A percentile compares a stretch with the other conserved stretches of the same genome.
Evolutionary conservation across 2,888 invertebrate genomes (phyloP).

Genomic region (Trachelus stipa): DNA sequence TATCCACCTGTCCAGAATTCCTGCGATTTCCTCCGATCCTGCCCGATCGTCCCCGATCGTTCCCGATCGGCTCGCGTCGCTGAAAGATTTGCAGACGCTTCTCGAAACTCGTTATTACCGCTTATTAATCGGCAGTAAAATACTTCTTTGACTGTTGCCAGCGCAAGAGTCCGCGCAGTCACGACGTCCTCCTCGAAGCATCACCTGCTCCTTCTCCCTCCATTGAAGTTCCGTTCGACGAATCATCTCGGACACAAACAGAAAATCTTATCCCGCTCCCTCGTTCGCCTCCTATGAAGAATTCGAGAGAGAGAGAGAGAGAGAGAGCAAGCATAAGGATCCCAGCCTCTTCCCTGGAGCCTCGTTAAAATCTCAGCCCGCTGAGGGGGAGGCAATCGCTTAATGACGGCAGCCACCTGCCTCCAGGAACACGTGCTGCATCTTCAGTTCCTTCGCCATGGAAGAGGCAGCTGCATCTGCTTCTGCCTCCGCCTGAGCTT

Average conservation of each 20-base stretch:
- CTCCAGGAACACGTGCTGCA: slow-evolving; percentile 57
- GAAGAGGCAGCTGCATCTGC: slow-evolving; percentile 16
- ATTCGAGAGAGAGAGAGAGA: background rate
- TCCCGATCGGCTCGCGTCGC: background rate
- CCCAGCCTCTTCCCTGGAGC: slow-evolving; percentile 24
- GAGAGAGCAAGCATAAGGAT: background rate
- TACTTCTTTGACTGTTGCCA: slow-evolving; percentile 21
- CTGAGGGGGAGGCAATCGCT: slow-evolving; percentile 58
- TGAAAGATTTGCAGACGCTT: background rate
- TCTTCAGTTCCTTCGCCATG: slow-evolving; percentile 4
- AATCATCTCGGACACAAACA: background rate
- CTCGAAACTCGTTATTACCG: slow-evolving; percentile 47
- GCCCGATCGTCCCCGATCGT: too few relatives aligned
- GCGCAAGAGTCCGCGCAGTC: slow-evolving; percentile 20
- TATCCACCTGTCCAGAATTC: too few relatives aligned
- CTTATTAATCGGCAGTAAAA: slow-evolving; percentile 58
- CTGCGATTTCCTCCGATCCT: too few relatives aligned
- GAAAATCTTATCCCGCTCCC: slow-evolving; percentile 11
- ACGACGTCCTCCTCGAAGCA: slow-evolving; percentile 18
- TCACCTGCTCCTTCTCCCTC: slow-evolving; percentile 50
- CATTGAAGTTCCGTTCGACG: slow-evolving; percentile 13
- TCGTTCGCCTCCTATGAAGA: slow-evolving; percentile 6
- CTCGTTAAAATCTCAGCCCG: slow-evolving; percentile 56
- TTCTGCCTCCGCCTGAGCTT: slow-evolving; percentile 34
- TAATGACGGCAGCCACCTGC: slow-evolving; percentile 64